Evolutionary conservation across 2,797 vertebrate species (phyloP).

Genomic region (Sebastes iracundus): DNA sequence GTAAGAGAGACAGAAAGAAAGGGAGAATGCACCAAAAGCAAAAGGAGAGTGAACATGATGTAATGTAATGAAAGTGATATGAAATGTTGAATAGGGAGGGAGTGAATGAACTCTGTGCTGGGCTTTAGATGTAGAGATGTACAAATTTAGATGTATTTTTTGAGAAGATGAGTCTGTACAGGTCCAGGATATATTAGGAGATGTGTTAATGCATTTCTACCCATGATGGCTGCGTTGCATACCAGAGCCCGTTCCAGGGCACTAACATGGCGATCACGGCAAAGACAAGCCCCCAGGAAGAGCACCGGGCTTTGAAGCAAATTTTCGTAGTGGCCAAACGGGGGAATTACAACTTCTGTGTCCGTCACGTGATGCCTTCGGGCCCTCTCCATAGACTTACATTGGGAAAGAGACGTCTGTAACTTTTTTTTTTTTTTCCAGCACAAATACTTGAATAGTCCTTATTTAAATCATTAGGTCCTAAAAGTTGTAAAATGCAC

Average conservation of each 20-base stretch:
- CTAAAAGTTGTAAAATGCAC: too few species aligned
- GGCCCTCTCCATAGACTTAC: too few species aligned
- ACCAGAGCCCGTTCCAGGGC: too few species aligned
- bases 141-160: neutral
- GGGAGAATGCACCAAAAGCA: neutral
- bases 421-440: too few species aligned
- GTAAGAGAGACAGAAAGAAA: neutral
- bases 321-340: too few species aligned
- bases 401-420: too few species aligned
- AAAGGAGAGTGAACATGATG: constrained; percentile 38
- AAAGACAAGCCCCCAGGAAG: too few species aligned
- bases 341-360: too few species aligned
- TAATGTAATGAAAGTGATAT: constrained; percentile 47
- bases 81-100: neutral
- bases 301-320: too few species aligned
- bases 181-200: neutral
- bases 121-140: neutral
- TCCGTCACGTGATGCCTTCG: too few species aligned
- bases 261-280: neutral
- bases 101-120: neutral
- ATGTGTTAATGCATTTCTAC: neutral
- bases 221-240: neutral
- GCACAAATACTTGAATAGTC: too few species aligned
- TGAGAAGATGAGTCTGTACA: neutral
- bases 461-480: too few species aligned